Evolutionary conservation across 2,888 invertebrate genomes (phyloP).

Genomic region (Cerceris ruficornis): DNA sequence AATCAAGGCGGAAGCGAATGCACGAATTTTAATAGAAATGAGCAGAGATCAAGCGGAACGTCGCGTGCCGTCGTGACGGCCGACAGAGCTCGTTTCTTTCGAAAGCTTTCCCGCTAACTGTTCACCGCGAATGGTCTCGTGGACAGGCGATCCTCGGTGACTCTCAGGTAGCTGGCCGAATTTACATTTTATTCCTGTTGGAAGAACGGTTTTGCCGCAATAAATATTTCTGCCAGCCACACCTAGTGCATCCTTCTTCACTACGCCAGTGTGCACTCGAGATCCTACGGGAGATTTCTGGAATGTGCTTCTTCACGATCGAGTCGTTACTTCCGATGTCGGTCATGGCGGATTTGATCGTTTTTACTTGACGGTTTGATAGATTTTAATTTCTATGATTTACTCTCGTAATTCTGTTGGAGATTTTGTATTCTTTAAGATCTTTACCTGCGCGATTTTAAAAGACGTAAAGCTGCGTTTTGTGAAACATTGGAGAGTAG

Average conservation of each 20-base stretch:
- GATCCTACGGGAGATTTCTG: constrained; percentile 9
- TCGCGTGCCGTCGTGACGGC: constrained; percentile 17
- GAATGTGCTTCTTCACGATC: background rate
- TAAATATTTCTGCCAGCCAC: constrained; percentile 38
- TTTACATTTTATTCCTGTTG: constrained; percentile 57
- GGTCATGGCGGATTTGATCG: background rate
- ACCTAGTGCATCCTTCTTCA: constrained; percentile 40
- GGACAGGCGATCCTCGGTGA: constrained; percentile 28
- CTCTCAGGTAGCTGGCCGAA: constrained; percentile 47
- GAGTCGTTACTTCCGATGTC: background rate
- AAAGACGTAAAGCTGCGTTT: too few species aligned
- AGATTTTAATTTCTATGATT: too few species aligned
- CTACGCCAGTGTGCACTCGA: constrained; percentile 23
- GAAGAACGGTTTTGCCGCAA: constrained; percentile 19
- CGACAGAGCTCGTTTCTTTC: constrained; percentile 3
- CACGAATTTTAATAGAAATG: constrained; percentile 11
- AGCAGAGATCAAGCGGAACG: constrained; percentile 28
- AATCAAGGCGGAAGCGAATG: background rate
- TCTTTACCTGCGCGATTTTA: too few species aligned
- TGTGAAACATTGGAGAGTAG: too few species aligned
- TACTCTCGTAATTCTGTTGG: too few species aligned
- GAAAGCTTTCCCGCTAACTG: constrained; percentile 43
- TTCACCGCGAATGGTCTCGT: constrained; percentile 32
- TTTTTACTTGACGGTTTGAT: background rate
- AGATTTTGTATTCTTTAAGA: too few species aligned